A percentile compares a stretch with the other conserved stretches of the same genome.
Conservation (phyloP, 2,797 vertebrate species). For the Cirrhinus molitorella region DNA sequence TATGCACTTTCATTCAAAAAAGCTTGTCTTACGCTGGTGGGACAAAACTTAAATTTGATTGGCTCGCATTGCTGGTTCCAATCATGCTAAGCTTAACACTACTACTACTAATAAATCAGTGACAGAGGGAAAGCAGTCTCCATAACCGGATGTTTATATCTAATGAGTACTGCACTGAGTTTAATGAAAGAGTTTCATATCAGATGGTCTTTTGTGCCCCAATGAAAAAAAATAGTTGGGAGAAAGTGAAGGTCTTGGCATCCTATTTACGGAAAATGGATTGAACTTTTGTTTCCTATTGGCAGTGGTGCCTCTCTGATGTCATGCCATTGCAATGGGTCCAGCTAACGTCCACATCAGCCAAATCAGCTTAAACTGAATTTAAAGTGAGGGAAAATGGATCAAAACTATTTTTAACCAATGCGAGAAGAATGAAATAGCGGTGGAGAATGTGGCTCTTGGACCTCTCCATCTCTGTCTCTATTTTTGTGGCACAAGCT, state of each 20-base stretch:
- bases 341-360: constrained; percentile 52
- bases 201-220: constrained; percentile 35
- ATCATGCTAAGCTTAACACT: not conserved
- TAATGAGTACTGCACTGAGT: constrained; percentile 61
- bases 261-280: constrained; percentile 59
- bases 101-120: constrained; percentile 25
- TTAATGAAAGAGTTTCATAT: constrained; percentile 27
- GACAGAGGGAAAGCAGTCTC: constrained; percentile 50
- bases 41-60: not conserved
- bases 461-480: constrained; percentile 50
- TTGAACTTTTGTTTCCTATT: constrained; percentile 52
- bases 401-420: constrained; percentile 64
- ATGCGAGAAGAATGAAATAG: constrained; percentile 53
- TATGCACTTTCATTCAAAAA: constrained; percentile 47
- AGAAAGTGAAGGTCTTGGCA: constrained; percentile 50
- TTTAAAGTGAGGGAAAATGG: constrained; percentile 52
- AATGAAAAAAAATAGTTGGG: constrained; percentile 38
- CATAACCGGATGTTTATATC: constrained; percentile 41
- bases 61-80: not conserved
- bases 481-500: constrained; percentile 54
- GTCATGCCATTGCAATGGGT: constrained; percentile 60
- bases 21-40: not conserved
- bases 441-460: constrained; percentile 39
- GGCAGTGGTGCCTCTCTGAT: constrained; percentile 60
- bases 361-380: constrained; percentile 57